Evolutionary conservation across 2,888 invertebrate genomes (phyloP), one percentile per base, ranked within the genome.

Genomic region (Orthosia cruda): DNA sequence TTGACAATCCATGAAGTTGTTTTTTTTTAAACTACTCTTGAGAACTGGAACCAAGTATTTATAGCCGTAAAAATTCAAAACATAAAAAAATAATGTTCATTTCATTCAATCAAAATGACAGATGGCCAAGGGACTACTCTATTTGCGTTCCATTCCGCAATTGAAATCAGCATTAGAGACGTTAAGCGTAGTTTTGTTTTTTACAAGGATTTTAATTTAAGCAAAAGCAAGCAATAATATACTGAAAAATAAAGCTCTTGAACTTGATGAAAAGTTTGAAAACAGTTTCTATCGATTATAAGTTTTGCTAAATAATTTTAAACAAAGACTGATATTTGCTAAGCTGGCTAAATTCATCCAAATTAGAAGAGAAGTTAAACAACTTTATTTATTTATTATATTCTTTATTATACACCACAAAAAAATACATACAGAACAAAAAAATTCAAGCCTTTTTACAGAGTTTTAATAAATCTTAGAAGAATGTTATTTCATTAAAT

Each of bases 101-200:
- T 62, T 83, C 64, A 62, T 65, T 80, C 78, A 61, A 26, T 82
- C 78, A 68, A 40, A 50, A n/a, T 68, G n/a, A 80, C 65, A 59
- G 11, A 4, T 0, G 2, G 0, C 4, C 4, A 26, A 23, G 26
- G 57, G 0, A 26, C 79, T 76, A 18, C 79, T 47, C 79, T 79
- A 82, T 26, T 61, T 64, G 57, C 69, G 64, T 82, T 79, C 64
- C 83, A 82, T 13, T 63, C 57, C 18, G n/a, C n/a, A 0, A 18
- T n/a, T 59, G 20, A 12, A 50, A 5, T 54, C 20, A 0, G 23
- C 15, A 40, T 40, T 40, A 40, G 40, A 40, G 11, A 49, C 0
- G 54, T 23, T 73, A 7, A 15, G 32, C 62, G 47, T 77, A 63
- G 18, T 47, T 80, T 63, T 63, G 58, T 52, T 61, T 59, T 57